phyloP scores from a whole-genome alignment of 2,113 vertebrate genomes.

The Rhipidura dahli region DNA sequence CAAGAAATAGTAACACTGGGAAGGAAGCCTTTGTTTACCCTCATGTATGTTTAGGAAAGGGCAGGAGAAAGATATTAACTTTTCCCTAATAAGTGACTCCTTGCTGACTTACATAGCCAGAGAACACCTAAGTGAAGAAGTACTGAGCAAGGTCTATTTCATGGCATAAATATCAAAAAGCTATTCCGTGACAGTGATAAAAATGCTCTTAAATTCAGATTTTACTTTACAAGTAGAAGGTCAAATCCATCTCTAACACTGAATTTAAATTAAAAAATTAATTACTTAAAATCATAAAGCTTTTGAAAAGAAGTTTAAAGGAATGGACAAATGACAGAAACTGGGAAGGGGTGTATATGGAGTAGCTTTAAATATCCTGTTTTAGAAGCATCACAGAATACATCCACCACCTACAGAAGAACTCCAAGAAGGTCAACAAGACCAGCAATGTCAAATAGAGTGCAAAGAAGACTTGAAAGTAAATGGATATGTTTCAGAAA shows the following conservation, averaged over 20 bases:
- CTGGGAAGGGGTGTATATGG: accelerated
- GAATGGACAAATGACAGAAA: not conserved
- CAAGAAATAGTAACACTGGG: not conserved
- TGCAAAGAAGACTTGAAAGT: not conserved
- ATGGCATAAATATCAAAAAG: not conserved
- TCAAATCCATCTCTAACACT: not conserved
- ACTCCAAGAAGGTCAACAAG: not conserved
- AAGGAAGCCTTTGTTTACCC: not conserved
- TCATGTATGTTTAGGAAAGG: not conserved
- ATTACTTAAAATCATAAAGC: not conserved
- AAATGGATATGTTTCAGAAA: not conserved
- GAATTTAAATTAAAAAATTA: not conserved
- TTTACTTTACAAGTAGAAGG: not conserved
- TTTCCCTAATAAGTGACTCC: not conserved
- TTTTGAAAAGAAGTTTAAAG: not conserved
- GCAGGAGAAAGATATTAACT: not conserved
- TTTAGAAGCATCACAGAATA: not conserved
- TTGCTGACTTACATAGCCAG: not conserved
- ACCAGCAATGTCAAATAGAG: not conserved
- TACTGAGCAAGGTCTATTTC: not conserved
- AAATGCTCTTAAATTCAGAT: not conserved
- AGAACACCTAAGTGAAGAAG: not conserved
- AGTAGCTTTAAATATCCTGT: not conserved
- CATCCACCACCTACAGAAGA: not conserved
- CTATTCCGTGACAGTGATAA: not conserved